A percentile compares a stretch with the other conserved stretches of the same genome.
Evolutionary conservation across 23 tunicate species (phyloP).

Genomic region (Trididemnum nubilum): DNA sequence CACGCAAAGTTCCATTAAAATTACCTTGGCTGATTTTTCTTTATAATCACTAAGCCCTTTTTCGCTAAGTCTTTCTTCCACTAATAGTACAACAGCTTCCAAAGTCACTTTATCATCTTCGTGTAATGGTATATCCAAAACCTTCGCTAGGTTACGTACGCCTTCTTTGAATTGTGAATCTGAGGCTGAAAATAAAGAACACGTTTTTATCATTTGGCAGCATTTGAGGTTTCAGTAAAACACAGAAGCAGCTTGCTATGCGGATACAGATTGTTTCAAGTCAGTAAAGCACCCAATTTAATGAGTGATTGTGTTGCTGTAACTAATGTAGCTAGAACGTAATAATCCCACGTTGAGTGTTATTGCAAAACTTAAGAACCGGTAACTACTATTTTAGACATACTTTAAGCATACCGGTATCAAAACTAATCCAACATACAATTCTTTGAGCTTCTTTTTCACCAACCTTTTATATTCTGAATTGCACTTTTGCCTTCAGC

Average conservation of each 20-base stretch:
- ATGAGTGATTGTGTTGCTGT: too few species aligned
- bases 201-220: too few species aligned
- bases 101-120: constrained; percentile 67
- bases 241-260: too few species aligned
- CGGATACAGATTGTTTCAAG: too few species aligned
- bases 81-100: constrained; percentile 60
- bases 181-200: not conserved
- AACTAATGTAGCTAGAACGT: too few species aligned
- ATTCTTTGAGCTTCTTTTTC: not conserved
- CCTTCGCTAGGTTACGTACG: constrained; percentile 63
- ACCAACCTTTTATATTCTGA: constrained; percentile 34
- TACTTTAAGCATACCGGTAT: too few species aligned
- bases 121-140: constrained; percentile 72
- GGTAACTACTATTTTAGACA: too few species aligned
- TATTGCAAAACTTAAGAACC: too few species aligned
- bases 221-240: too few species aligned
- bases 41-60: constrained; percentile 33
- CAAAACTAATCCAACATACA: not conserved
- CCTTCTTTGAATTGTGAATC: constrained; percentile 56
- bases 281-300: too few species aligned
- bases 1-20: too few species aligned
- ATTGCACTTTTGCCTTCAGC: not conserved
- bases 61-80: constrained; percentile 56
- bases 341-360: too few species aligned
- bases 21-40: constrained; percentile 31